Base-by-base conservation (phyloP, 2,888 invertebrate genomes). In the Clanis bilineata region DNA sequence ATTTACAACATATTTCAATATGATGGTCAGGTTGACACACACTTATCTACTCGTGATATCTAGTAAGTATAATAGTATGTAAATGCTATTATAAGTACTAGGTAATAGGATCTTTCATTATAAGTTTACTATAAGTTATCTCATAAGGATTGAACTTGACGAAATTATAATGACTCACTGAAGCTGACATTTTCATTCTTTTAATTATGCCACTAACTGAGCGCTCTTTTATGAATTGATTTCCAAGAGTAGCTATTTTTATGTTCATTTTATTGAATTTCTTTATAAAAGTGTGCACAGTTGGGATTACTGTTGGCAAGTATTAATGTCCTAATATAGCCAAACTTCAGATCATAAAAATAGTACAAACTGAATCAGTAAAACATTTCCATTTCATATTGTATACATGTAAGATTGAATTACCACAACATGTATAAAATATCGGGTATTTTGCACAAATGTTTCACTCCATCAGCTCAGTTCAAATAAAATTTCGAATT, bases 121-220 rank as follows among this genome's bases (percentile, higher is more conserved):
- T 51, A 32, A 51, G 51, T 51, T 51, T 32, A 51, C 28, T 51
- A 56, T 79, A 82, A 79, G 77, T 70, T 83, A 80, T 76, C 66
- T 66, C 64, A 55, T 82, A 82, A 80, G 80, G 61, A 70, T 73
- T 71, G 59, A 76, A 74, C 72, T 74, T 74, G 74, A 80, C 72
- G 69, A 72, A 68, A 61, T 65, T 68, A 57, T 63, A 68, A 60
- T 70, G 66, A 66, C 58, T 58, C 57, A 55, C 62, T 61, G 64
- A 61, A 68, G 58, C 64, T 68, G 58, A 65, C 57, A 59, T 60
- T 25, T 44, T 60, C 44, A 57, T 65, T 58, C 9, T 36, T n/a
- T n/a, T 18, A 18, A 18, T 7, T 18, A 18, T 18, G 51, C 10
- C 28, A 3, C 51, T 51, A n/a, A 51, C 18, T 51, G 51, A 18